Base-by-base conservation (phyloP, 2,797 vertebrate species). In the Gastrophryne carolinensis region DNA sequence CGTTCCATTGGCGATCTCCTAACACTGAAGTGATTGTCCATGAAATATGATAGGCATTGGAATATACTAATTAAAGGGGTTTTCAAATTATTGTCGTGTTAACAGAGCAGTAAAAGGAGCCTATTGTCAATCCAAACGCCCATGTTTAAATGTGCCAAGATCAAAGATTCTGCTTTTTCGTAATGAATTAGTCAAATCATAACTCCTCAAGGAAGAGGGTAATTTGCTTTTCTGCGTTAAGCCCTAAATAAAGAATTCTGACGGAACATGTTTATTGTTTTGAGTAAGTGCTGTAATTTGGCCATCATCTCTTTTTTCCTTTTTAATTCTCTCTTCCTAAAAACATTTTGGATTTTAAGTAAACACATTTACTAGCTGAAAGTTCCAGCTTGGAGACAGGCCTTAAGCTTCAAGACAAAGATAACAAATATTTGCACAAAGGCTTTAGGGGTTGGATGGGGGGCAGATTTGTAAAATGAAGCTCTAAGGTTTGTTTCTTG, bases 11-110 rank as follows among this genome's bases (percentile, higher is more conserved):
- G 75, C 12, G 39, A 72, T 65, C 53, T 58, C 37, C 29, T 39
- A 71, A 78, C 75, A 78, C 39, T 49, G 60, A 21, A 58, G 35
- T 49, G 65, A 70, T 78, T 78, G 75, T 72, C 58, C 15, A 19
- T 39, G 66, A 64, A 78, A 72, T 47, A 35, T 60, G 75, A 78
- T 78, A 39, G 30, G 52, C 21, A 23, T 57, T 64, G 53, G 50
- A 62, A 34, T 58, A 64, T 72, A 72, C 68, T 78, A 66, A 78
- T 72, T 65, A 66, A 78, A 66, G 27, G 24, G 41, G 37, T 78
- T 78, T 72, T 64, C 23, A 57, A 72, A 72, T 78, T 72, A 72
- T 72, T 78, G 61, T 50, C 24, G 7, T 49, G 68, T 66, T 72
- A 72, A 72, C 52, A 58, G 75, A 39, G 32, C 23, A 58, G 37